phyloP scores from a whole-genome alignment of 1,140 invertebrate genomes.

The Oryctes rhinoceros region DNA sequence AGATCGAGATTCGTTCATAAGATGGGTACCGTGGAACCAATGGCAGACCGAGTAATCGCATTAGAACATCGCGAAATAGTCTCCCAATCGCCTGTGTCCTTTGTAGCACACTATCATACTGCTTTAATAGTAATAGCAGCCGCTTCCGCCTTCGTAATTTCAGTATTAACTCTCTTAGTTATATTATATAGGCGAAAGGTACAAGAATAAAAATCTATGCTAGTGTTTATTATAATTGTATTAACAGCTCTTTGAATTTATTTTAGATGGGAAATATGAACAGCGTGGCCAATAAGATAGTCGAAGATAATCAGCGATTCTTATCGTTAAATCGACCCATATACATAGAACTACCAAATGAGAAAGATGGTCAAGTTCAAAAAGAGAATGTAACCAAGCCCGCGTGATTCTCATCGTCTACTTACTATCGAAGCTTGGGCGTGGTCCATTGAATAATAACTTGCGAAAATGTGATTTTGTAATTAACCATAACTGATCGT shows the following conservation, averaged over 20 bases:
- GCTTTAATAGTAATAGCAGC: constrained; percentile 74
- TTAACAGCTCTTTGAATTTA: constrained; percentile 21
- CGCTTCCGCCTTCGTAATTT: constrained; percentile 76
- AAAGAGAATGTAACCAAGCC: not conserved
- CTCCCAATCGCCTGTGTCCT: constrained; percentile 70
- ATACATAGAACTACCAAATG: constrained; percentile 65
- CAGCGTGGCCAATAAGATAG: constrained; percentile 61
- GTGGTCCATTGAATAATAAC: constrained; percentile 7
- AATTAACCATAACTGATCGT: not conserved
- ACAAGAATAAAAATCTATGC: constrained; percentile 34
- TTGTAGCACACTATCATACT: constrained; percentile 74
- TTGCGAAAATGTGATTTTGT: constrained; percentile 32
- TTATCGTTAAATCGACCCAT: constrained; percentile 65
- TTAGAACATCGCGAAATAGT: constrained; percentile 75
- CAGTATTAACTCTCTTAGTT: constrained; percentile 72
- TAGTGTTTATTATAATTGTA: constrained; percentile 4
- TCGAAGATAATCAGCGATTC: constrained; percentile 65
- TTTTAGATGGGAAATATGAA: constrained; percentile 60
- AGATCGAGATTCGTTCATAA: constrained; percentile 69
- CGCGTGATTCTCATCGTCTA: not conserved
- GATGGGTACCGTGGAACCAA: constrained; percentile 60
- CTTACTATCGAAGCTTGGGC: not conserved
- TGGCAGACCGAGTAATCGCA: constrained; percentile 64
- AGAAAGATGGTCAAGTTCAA: constrained; percentile 48
- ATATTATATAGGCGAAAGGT: constrained; percentile 73